These are phyloP conservation scores for Caenorhabditis uteleia DNA, from an alignment of 2,888 invertebrate genomes.

Conservation along the genomic window DNA sequence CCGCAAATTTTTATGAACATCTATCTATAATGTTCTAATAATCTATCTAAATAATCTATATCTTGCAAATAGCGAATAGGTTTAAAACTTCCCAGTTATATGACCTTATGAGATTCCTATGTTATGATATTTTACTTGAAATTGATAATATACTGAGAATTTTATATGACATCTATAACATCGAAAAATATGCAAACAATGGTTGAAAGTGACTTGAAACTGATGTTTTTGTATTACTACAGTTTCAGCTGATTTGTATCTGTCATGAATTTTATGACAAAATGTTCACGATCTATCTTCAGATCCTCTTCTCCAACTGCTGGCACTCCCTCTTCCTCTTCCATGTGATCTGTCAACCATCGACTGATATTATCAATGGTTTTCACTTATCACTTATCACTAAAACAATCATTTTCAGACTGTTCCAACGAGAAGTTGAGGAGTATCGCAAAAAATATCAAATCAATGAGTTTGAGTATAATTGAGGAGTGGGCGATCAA, in stretches of 20 bases:
- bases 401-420: slow-evolving; percentile 12
- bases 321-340: slow-evolving; percentile 45
- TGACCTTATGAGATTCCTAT: no score
- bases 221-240: background rate
- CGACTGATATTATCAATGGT: slow-evolving; percentile 13
- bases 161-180: no score
- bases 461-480: slow-evolving; percentile 32
- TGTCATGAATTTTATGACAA: no score
- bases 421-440: slow-evolving; percentile 30
- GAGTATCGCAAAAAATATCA: slow-evolving; percentile 13
- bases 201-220: background rate
- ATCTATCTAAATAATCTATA: no score
- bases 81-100: background rate
- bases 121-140: background rate
- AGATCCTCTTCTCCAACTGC: slow-evolving; percentile 43
- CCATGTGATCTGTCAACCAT: slow-evolving; percentile 17
- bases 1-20: no score
- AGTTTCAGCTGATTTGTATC: background rate
- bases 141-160: background rate
- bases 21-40: no score
- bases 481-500: slow-evolving; percentile 53
- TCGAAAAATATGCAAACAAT: background rate
- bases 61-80: no score
- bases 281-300: slow-evolving; percentile 1
- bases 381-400: background rate